Conservation (phyloP, 2,888 invertebrate species). For the Dicyrtoma fusca region DNA sequence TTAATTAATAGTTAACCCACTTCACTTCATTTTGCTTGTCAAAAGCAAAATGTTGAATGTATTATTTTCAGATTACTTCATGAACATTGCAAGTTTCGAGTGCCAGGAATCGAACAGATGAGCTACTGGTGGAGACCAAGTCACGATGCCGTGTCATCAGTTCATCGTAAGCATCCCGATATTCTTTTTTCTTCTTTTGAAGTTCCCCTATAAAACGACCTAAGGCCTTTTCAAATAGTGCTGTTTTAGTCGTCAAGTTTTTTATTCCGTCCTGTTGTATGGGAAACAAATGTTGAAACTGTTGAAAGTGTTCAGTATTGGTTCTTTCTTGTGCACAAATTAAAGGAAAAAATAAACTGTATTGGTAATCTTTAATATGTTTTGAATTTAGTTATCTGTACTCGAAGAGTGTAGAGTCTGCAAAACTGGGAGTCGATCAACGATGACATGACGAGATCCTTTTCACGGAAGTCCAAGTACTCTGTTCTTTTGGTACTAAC, state of each 20-base stretch:
- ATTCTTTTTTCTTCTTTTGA: slow-evolving; percentile 37
- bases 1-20: too few relatives aligned
- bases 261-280: slow-evolving; percentile 38
- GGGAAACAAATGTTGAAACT: too few relatives aligned
- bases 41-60: background rate
- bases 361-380: too few relatives aligned
- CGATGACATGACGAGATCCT: slow-evolving; percentile 47
- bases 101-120: slow-evolving; percentile 46
- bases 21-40: background rate
- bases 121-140: slow-evolving; percentile 34
- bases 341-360: too few relatives aligned
- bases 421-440: slow-evolving; percentile 49
- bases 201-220: slow-evolving; percentile 34
- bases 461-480: slow-evolving; percentile 42
- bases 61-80: slow-evolving; percentile 35
- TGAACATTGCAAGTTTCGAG: slow-evolving; percentile 37
- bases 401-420: slow-evolving; percentile 46
- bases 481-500: slow-evolving; percentile 42
- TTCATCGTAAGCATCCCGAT: slow-evolving; percentile 39
- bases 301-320: too few relatives aligned
- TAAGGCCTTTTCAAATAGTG: slow-evolving; percentile 38
- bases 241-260: slow-evolving; percentile 30
- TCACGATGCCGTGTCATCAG: slow-evolving; percentile 41
- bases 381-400: too few relatives aligned
- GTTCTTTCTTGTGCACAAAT: too few relatives aligned